Base-by-base conservation (phyloP, 1,140 invertebrate species). In the Drosophila albomicans region DNA sequence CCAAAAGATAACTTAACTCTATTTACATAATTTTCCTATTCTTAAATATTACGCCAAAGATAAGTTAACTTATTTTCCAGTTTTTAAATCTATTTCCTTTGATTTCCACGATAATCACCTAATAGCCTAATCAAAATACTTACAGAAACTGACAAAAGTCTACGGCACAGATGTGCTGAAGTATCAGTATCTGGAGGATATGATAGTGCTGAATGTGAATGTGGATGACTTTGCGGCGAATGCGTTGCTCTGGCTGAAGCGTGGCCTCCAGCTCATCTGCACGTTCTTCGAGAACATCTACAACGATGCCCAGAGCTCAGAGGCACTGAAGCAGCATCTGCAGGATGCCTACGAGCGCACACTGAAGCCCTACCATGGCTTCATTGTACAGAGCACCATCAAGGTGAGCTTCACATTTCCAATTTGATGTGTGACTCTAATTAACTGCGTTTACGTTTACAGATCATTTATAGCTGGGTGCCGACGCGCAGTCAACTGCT, bases 171-270 rank as follows among this genome's bases (percentile, higher is more conserved):
- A 95, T 76, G 93, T 91, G 78, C 79, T 94, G 64, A 93, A 93
- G 58, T 93, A 95, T 81, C 90, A 93, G 8, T 95, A 94, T 82
- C 85, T 96, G 46, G 94, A 96, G 75, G 94, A 95, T 86, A 94
- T 96, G 92, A 94, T 96, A 76, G 80, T 95, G 48, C 91, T 93
- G 35, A 95, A 96, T 87, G 94, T 96, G 90, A 94, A 96, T 79
- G 81, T 95, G 35, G 92, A 94, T 20, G 93, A 94, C 63, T 79
- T 93, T 67, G 95, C 94, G 20, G 93, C 93, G 35, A 95, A 95
- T 87, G 94, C 95, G 51, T 86, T 94, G 46, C 73, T 92, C 5
- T 93, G 92, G 92, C 61, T 93, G 0, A 93, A 89, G 46, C 86
- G 92, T 7, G 92, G 91, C n/a, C 81, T 93, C 1, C 90, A 91